Evolutionary conservation across 2,888 invertebrate genomes (phyloP).

Genomic region (Xanthorhoe designata): DNA sequence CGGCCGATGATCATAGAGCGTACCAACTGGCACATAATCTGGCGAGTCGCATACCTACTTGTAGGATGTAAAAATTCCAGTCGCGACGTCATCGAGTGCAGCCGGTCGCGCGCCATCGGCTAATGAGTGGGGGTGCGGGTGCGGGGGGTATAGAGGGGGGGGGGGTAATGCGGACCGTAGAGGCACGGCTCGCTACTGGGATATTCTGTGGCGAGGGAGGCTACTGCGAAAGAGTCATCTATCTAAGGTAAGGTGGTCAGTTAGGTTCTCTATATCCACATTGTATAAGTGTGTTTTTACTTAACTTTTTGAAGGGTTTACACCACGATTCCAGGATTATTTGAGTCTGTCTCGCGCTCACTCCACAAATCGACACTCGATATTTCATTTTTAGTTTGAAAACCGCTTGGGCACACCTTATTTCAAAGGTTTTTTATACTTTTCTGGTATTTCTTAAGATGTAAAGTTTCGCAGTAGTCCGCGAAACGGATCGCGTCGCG

Average conservation of each 20-base stretch:
- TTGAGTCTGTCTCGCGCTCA: no score
- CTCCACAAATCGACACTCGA: no score
- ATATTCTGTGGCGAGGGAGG: conserved; percentile 21
- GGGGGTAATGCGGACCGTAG: conserved; percentile 32
- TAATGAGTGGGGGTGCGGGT: conserved; percentile 42
- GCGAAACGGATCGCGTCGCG: conserved; percentile 41
- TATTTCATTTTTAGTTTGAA: no score
- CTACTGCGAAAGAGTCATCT: conserved; percentile 15
- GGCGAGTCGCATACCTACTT: conserved; percentile 20
- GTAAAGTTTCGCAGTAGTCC: conserved; percentile 42
- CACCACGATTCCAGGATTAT: no score
- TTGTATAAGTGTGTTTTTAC: no score
- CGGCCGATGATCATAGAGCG: not conserved
- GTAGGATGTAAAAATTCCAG: conserved; percentile 68
- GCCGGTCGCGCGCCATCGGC: conserved; percentile 68
- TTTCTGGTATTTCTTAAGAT: not conserved
- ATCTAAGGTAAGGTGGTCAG: not conserved
- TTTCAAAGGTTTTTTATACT: not conserved
- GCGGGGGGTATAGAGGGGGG: conserved; percentile 42
- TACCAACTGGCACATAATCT: conserved; percentile 7
- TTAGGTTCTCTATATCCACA: no score
- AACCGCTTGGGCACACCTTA: no score
- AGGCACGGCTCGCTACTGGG: conserved; percentile 14
- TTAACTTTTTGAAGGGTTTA: no score
- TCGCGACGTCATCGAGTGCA: conserved; percentile 69